These are phyloP conservation scores for Rotaria macrura DNA, from an alignment of 2,888 invertebrate species.

Conservation along the genomic window DNA sequence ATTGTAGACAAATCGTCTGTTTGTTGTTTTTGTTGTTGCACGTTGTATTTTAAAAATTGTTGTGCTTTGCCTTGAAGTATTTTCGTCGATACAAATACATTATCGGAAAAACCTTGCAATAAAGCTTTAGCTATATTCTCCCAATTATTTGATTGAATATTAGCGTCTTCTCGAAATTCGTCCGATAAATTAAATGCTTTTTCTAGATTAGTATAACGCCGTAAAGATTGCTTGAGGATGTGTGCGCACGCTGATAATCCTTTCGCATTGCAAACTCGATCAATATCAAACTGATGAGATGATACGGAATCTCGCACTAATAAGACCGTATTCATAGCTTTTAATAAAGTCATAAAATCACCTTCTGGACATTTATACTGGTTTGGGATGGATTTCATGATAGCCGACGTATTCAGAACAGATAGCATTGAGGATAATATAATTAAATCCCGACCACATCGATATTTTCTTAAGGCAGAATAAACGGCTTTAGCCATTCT, in stretches of 20 bases:
- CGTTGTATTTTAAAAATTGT: not conserved
- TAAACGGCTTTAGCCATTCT: not conserved
- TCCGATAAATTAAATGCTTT: not conserved
- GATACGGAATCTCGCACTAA: not conserved
- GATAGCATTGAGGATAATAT: not conserved
- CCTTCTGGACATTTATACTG: not conserved
- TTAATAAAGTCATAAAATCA: not conserved
- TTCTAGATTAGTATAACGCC: not conserved
- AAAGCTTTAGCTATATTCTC: not conserved
- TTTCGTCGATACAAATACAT: not conserved
- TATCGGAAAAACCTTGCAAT: not conserved
- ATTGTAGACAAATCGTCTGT: not conserved
- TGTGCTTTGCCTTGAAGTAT: not conserved
- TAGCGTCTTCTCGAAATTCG: not conserved
- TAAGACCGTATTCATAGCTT: not conserved
- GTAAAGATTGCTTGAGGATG: not conserved
- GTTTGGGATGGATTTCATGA: not conserved
- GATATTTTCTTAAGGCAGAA: not conserved
- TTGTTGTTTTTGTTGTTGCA: not conserved
- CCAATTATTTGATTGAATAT: not conserved
- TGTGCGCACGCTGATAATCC: not conserved
- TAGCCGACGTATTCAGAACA: not conserved
- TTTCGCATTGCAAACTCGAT: not conserved
- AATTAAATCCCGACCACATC: not conserved
- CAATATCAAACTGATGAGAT: not conserved